Evolutionary conservation across 2,113 vertebrate species (phyloP).

Genomic region (Myocastor coypus): DNA sequence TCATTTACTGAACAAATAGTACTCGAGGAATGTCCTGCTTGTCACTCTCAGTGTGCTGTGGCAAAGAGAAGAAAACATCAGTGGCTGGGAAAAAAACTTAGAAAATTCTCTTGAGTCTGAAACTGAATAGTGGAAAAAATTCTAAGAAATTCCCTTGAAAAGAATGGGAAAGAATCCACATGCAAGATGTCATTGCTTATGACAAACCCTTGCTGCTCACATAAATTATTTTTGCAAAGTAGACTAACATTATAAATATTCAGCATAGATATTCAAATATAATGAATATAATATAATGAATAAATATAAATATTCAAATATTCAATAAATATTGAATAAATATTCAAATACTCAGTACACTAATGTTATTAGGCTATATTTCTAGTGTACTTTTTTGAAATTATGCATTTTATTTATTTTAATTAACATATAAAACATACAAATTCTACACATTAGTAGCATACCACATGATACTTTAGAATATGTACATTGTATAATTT

Average conservation of each 20-base stretch:
- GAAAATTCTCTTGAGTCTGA: slow-evolving; percentile 56
- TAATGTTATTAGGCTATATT: background rate
- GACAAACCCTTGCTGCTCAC: slow-evolving; percentile 65
- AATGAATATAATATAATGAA: no score
- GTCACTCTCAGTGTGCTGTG: background rate
- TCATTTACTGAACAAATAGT: slow-evolving; percentile 33
- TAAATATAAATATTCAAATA: no score
- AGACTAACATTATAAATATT: slow-evolving; percentile 59
- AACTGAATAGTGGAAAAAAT: slow-evolving; percentile 60
- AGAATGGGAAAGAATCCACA: slow-evolving; percentile 75
- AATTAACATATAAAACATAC: background rate
- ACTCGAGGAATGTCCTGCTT: background rate
- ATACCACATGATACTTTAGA: background rate
- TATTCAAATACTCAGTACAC: no score
- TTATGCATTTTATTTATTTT: background rate
- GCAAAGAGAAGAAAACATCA: slow-evolving; percentile 18
- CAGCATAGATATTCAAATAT: background rate
- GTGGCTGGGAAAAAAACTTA: slow-evolving; percentile 17
- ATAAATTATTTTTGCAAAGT: slow-evolving; percentile 65
- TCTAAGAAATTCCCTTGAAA: slow-evolving; percentile 69
- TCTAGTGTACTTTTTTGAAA: background rate
- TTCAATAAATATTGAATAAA: no score
- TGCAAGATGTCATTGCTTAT: slow-evolving; percentile 72
- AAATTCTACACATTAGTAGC: background rate
- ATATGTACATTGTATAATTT: background rate